phyloP scores from a whole-genome alignment of 92 coral and sea anemone species.

The Epizoanthus stellaris region DNA sequence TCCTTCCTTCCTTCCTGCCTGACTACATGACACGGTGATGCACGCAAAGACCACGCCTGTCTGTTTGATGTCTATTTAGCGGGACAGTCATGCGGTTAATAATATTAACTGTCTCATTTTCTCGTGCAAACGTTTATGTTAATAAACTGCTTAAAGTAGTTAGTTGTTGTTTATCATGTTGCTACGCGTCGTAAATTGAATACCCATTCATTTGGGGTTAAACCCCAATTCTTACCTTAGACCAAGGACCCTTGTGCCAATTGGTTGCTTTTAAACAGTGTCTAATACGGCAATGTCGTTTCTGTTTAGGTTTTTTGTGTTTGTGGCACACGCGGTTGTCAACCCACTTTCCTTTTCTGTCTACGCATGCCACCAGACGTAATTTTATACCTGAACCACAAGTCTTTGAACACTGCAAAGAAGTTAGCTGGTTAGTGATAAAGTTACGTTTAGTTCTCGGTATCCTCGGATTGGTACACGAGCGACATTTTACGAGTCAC shows the following conservation, averaged over 20 bases:
- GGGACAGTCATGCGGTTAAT: not conserved
- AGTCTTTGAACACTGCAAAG: constrained; percentile 84
- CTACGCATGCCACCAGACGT: constrained; percentile 70
- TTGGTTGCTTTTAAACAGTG: constrained; percentile 41
- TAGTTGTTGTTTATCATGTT: not conserved
- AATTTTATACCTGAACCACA: constrained; percentile 79
- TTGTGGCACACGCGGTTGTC: constrained; percentile 35
- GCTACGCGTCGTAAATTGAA: not conserved
- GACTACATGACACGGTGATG: too few species aligned
- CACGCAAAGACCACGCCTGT: not conserved
- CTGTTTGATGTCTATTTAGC: not conserved
- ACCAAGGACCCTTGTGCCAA: constrained; percentile 90
- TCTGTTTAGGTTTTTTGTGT: constrained; percentile 45
- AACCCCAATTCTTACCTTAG: constrained; percentile 62
- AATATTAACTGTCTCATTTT: not conserved
- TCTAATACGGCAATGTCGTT: constrained; percentile 38
- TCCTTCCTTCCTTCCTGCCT: too few species aligned
- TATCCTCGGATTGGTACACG: not conserved
- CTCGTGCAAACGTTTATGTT: not conserved
- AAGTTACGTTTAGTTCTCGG: not conserved
- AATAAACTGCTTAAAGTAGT: not conserved
- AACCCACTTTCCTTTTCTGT: constrained; percentile 25
- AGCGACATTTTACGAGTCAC: not conserved
- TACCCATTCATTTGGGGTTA: not conserved
- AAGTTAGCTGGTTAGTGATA: constrained; percentile 13